Conservation (phyloP, 2,113 vertebrate species). For the Lampris megalopsis region DNA sequence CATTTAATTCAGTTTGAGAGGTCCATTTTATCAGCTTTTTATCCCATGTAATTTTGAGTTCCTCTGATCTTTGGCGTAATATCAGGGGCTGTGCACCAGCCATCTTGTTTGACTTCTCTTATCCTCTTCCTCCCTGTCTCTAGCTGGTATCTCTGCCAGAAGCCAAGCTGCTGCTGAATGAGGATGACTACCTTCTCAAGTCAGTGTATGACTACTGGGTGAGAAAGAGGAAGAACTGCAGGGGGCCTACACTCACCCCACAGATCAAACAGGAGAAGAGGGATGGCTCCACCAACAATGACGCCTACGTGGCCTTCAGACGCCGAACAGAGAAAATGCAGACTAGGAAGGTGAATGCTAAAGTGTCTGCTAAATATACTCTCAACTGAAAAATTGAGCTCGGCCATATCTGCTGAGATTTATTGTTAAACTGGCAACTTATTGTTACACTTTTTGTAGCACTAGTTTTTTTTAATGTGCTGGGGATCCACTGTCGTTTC, state of each 20-base stretch:
- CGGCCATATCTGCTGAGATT: no score
- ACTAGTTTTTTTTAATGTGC: no score
- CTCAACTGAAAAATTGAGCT: not conserved
- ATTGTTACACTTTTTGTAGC: no score
- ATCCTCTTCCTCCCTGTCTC: constrained; percentile 13
- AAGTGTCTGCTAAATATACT: no score
- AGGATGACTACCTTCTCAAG: constrained; percentile 95
- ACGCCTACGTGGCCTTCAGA: constrained; percentile 94
- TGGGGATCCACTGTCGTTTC: no score
- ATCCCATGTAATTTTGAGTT: no score
- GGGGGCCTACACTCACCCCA: constrained; percentile 89
- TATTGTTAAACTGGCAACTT: no score
- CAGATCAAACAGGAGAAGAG: constrained; percentile 92
- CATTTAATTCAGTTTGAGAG: no score
- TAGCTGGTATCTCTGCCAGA: constrained; percentile 92
- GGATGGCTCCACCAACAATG: constrained; percentile 94
- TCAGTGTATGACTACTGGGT: constrained; percentile 96
- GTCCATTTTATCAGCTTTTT: no score
- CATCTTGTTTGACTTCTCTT: not conserved
- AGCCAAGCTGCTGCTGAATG: constrained; percentile 92
- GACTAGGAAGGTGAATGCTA: constrained; percentile 89
- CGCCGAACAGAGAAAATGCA: constrained; percentile 96
- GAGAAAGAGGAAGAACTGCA: constrained; percentile 91
- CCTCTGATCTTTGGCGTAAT: no score
- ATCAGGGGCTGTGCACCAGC: no score